These are phyloP conservation scores for Drosophila niveifrons DNA, from an alignment of 2,888 invertebrate species.

Conservation along the genomic window DNA sequence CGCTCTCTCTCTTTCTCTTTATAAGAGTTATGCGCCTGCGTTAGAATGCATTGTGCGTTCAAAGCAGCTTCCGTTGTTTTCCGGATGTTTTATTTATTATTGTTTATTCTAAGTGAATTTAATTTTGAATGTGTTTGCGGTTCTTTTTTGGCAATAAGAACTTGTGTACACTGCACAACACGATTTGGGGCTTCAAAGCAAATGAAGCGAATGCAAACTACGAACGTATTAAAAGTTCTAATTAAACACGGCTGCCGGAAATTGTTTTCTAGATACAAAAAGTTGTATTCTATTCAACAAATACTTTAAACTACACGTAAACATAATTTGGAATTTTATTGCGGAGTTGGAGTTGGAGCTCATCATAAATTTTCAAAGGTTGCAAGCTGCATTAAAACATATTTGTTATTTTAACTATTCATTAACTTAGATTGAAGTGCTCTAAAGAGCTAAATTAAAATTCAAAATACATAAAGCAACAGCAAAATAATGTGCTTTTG, in stretches of 20 bases:
- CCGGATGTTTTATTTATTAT: constrained; percentile 62
- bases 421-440: too few relatives aligned
- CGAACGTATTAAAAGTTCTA: not conserved
- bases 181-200: not conserved
- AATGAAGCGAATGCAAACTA: not conserved
- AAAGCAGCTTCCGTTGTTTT: constrained; percentile 27
- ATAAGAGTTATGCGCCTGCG: constrained; percentile 68
- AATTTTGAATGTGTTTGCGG: constrained; percentile 64
- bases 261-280: not conserved
- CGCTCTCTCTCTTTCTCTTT: not conserved
- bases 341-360: not conserved
- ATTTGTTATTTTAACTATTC: too few relatives aligned
- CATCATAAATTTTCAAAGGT: not conserved
- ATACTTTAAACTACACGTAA: not conserved
- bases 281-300: not conserved
- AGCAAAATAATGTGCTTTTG: too few relatives aligned
- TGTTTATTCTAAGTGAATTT: constrained; percentile 61
- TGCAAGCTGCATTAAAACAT: not conserved
- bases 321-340: not conserved
- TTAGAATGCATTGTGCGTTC: constrained; percentile 2
- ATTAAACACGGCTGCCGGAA: not conserved
- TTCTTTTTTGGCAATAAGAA: constrained; percentile 11
- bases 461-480: too few relatives aligned
- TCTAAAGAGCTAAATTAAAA: too few relatives aligned
- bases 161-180: constrained; percentile 37